Evolutionary conservation across 1,140 invertebrate genomes (phyloP), one percentile per base, ranked within the genome.

Genomic region (Berghia stephanieae): DNA sequence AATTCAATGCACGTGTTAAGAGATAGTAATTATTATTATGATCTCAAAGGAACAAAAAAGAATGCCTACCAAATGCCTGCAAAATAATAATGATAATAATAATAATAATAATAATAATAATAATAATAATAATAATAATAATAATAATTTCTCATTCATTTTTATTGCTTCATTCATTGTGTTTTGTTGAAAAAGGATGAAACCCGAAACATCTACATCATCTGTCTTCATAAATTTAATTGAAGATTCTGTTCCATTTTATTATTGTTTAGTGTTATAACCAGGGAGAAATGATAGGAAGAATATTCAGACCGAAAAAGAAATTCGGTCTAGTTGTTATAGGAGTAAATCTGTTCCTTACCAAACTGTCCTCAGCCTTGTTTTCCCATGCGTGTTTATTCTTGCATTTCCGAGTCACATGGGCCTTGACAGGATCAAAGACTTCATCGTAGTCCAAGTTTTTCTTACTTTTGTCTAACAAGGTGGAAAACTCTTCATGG

Each of bases 371-470:
- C 71, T 90, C 86, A 55, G 92, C 94, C 88, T 97, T 97, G 68
- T 94, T 93, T 90, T 99, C 98, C 98, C 98, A 99, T 42, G 93
- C 92, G 88, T 99, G 97, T 81, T 94, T 91, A 16, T 92, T 89
- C 83, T 96, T 93, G 0, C 95, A 94, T 85, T 96, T 95, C 78
- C 94, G 94, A 2, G 98, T 93, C 1, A 99, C 97, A 2, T 94
- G 93, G 16, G 91, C 88, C 89, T 99, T 99, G 0, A 99, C 91
- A 57, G 93, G 92, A 88, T 99, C 95, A 87, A 98, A 98, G 67
- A 99, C 93, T 71, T 94, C 92, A 85, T 99, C 98, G 82, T 97
- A 94, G 83, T 94, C 93, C 38, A 93, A 92, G 75, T 92, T 90
- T 75, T 92, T 86, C 86, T 92, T 93, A 0, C 94, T 93, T 85